A percentile compares a stretch with the other conserved stretches of the same genome.
Conservation (phyloP, 92 coral and sea anemone genomes). For the Epizoanthus scotinus region DNA sequence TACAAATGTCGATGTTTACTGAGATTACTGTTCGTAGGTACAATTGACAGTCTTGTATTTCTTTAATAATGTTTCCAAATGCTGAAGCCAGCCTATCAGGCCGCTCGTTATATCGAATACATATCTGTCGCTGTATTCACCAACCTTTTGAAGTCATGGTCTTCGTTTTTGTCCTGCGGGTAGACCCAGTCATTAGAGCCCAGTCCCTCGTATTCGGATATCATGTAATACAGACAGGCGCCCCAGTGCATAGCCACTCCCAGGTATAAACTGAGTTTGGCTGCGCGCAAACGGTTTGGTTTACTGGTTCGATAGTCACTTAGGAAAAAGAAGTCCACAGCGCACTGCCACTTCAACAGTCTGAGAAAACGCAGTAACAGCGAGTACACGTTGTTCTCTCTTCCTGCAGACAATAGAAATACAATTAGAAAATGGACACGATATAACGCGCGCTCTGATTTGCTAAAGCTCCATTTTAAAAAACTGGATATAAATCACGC, state of each 20-base stretch:
- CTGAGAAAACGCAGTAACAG: conserved; percentile 74
- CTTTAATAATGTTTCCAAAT: no score
- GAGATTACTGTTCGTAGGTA: no score
- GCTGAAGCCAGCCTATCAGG: not conserved
- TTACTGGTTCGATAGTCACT: conserved; percentile 93
- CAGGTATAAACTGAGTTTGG: conserved; percentile 83
- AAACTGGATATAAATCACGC: no score
- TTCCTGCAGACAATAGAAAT: conserved; percentile 39
- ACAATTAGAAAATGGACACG: no score
- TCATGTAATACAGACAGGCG: conserved; percentile 91
- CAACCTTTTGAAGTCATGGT: conserved; percentile 73
- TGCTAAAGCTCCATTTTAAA: no score
- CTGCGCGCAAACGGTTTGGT: conserved; percentile 91
- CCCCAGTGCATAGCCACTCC: conserved; percentile 96
- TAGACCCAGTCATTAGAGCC: conserved; percentile 94
- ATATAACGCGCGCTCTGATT: no score
- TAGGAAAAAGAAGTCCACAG: conserved; percentile 74
- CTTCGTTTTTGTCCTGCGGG: conserved; percentile 61
- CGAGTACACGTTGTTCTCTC: conserved; percentile 4
- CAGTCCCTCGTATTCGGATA: conserved; percentile 95
- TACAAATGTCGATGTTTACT: no score
- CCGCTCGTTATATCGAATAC: not conserved
- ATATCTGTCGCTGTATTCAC: not conserved
- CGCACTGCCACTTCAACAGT: conserved; percentile 82
- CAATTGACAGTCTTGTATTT: no score